phyloP scores from a whole-genome alignment of 1,140 invertebrate genomes.

The Saxidomus purpurata region DNA sequence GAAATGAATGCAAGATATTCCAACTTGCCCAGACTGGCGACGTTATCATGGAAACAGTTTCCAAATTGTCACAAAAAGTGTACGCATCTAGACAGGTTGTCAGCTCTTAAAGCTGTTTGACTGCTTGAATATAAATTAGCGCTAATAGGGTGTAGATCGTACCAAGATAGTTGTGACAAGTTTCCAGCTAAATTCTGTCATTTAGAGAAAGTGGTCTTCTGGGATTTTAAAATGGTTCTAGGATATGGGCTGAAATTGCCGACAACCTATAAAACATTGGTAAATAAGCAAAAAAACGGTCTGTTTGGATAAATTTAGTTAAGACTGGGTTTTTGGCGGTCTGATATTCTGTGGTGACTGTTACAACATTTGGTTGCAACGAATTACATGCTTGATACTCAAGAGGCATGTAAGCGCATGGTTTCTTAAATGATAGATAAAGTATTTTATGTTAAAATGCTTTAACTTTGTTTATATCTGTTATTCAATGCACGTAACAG shows the following conservation, averaged over 20 bases:
- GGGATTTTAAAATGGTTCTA: neutral
- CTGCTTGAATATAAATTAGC: slow-evolving; percentile 49
- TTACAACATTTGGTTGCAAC: no score
- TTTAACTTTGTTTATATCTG: no score
- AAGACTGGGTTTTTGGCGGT: no score
- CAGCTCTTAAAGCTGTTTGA: slow-evolving; percentile 32
- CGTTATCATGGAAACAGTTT: slow-evolving; percentile 52
- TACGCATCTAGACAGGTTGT: slow-evolving; percentile 49
- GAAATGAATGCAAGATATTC: slow-evolving; percentile 11
- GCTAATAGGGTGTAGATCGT: slow-evolving; percentile 47
- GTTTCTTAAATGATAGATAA: no score
- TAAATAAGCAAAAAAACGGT: neutral
- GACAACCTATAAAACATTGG: neutral
- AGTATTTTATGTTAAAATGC: no score
- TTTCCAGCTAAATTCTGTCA: slow-evolving; percentile 20
- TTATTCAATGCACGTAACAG: no score
- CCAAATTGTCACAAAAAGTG: slow-evolving; percentile 57
- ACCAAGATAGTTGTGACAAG: neutral
- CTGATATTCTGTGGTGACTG: no score
- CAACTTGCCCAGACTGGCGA: neutral
- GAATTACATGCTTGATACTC: no score
- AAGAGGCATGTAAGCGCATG: no score
- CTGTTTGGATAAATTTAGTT: no score
- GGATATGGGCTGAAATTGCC: neutral
- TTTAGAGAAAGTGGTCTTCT: slow-evolving; percentile 6